phyloP scores from a whole-genome alignment of 2,113 vertebrate genomes.

The Setophaga petechia region DNA sequence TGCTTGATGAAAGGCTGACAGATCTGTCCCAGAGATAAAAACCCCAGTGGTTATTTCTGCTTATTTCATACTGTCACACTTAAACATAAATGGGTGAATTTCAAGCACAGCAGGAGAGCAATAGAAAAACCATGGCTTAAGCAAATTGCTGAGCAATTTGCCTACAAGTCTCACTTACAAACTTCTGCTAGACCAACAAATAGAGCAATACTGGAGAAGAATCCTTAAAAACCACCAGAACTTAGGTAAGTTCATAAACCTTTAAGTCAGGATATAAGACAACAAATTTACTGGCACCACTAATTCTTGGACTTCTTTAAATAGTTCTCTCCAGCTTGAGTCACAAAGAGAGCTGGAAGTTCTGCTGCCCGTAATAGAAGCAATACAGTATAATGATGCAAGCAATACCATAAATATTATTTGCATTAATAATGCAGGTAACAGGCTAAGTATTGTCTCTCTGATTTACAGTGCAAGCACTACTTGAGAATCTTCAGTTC shows the following conservation, averaged over 20 bases:
- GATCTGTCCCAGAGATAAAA: slow-evolving; percentile 10
- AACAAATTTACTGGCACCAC: background rate
- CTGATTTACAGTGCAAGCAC: background rate
- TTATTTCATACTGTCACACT: background rate
- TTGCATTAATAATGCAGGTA: background rate
- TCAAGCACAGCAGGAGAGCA: slow-evolving; percentile 18
- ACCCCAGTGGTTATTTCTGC: background rate
- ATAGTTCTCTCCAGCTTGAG: background rate
- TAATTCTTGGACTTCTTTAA: background rate
- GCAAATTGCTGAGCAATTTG: slow-evolving; percentile 2
- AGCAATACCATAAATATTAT: background rate
- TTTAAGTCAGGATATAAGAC: background rate
- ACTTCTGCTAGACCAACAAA: background rate
- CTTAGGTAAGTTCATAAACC: background rate
- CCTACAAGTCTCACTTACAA: background rate
- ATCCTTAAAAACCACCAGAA: background rate
- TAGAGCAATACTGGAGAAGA: background rate
- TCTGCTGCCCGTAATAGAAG: background rate
- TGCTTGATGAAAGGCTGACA: slow-evolving; percentile 6
- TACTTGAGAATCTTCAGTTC: background rate
- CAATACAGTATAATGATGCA: background rate
- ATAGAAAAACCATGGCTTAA: background rate
- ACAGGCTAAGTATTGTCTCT: background rate
- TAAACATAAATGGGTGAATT: slow-evolving; percentile 11
- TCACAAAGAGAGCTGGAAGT: background rate